Evolutionary conservation across 2,797 vertebrate species (phyloP).

Genomic region (Malacoctenus gilli): DNA sequence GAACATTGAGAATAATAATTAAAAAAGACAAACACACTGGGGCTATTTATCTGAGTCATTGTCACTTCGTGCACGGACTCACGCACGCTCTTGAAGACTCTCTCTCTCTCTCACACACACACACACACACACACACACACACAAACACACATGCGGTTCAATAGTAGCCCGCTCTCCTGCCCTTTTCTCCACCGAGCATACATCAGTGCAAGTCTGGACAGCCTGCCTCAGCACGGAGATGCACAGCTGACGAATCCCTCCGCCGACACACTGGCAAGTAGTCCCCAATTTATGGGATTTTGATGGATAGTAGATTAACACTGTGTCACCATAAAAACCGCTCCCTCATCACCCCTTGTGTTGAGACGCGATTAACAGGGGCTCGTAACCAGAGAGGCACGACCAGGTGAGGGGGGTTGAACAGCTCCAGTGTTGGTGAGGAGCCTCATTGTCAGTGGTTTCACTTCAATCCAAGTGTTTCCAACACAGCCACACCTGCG

Average conservation of each 20-base stretch:
- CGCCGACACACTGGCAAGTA: constrained; percentile 81
- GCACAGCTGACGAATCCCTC: constrained; percentile 81
- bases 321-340: background rate
- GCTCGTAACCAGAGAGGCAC: background rate
- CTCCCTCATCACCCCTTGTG: fast-evolving
- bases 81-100: constrained; percentile 5
- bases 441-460: too few relatives aligned
- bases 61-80: constrained; percentile 34
- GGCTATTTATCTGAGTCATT: constrained; percentile 45
- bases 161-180: constrained; percentile 40
- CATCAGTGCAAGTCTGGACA: constrained; percentile 82
- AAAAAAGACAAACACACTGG: background rate
- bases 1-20: constrained; percentile 20
- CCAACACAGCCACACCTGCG: too few relatives aligned
- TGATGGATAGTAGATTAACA: constrained; percentile 56
- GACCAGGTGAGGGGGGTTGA: too few relatives aligned
- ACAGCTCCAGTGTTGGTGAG: too few relatives aligned
- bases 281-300: constrained; percentile 72
- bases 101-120: background rate
- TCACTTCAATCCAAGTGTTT: too few relatives aligned
- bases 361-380: background rate
- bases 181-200: constrained; percentile 68
- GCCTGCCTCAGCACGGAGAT: constrained; percentile 80
- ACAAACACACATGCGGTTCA: constrained; percentile 19
- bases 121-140: constrained; percentile 8